Evolutionary conservation across 2,888 invertebrate genomes (phyloP).

Genomic region (Sinopyrophorus schimmeli): DNA sequence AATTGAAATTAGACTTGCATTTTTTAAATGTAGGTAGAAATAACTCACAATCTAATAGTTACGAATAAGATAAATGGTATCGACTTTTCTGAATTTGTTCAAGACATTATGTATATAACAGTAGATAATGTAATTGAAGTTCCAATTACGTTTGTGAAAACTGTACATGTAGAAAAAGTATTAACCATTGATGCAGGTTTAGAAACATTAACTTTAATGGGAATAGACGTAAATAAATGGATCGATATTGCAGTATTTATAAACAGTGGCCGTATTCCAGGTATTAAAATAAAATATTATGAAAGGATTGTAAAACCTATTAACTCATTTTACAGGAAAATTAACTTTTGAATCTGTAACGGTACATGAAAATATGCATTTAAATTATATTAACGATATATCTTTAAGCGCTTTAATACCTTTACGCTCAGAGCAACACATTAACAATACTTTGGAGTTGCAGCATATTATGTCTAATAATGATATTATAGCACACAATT

Average conservation of each 20-base stretch:
- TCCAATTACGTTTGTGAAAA: conserved; percentile 49
- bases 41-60: conserved; percentile 45
- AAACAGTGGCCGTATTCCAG: conserved; percentile 49
- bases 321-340: conserved; percentile 50
- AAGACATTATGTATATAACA: conserved; percentile 53
- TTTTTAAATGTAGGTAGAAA: conserved; percentile 41
- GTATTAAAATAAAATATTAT: conserved; percentile 36
- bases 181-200: conserved; percentile 44
- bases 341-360: conserved; percentile 53
- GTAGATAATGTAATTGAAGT: conserved; percentile 46
- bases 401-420: conserved; percentile 56
- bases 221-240: conserved; percentile 54
- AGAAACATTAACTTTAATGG: conserved; percentile 47
- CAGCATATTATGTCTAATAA: conserved; percentile 46
- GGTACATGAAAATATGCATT: conserved; percentile 53
- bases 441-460: conserved; percentile 51
- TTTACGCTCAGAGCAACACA: conserved; percentile 54
- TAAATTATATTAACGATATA: conserved; percentile 56
- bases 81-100: conserved; percentile 48
- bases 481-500: conserved; percentile 44
- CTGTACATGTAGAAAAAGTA: conserved; percentile 42
- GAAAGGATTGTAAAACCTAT: too few species aligned
- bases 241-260: conserved; percentile 53
- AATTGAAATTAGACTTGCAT: not conserved
- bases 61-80: conserved; percentile 45